Evolutionary conservation across 1,140 invertebrate species (phyloP), one percentile per base, ranked within the genome.

Genomic region (Coenobita brevimanus): DNA sequence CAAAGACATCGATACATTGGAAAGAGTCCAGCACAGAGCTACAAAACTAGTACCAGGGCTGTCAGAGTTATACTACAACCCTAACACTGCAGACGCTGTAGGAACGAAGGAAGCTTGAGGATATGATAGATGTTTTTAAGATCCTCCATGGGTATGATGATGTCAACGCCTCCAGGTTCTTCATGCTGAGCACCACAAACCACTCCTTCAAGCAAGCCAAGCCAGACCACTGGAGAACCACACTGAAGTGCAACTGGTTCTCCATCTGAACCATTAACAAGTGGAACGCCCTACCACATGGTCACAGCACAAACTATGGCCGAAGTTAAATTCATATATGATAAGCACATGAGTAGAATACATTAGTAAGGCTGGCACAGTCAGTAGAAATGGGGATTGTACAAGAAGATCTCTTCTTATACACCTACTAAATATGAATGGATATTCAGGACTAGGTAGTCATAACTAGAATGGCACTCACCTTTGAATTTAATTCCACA

Each of bases 371-470:
- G n/a, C 21, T n/a, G 21, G 21, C 30, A n/a, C 21, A 67, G 30
- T 10, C n/a, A 33, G 6, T n/a, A 33, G 30, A 33, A 33, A 8
- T n/a, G 64, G 64, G 64, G 30, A 67, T n/a, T 8, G 8, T n/a
- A 67, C 6, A 67, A 67, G 64, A 67, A 67, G 64, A 24, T 33
- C 8, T 50, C 46, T 50, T 50, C 64, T 67, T 67, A 67, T 67
- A 8, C 46, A 6, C 46, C 46, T 50, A 50, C 46, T 50, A 50
- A 50, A 8, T 8, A 50, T 50, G 46, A 50, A 6, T 50, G 17
- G 46, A 17, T 50, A 50, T 8, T 6, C 46, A 50, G 6, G 46
- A 50, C 46, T 50, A 50, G 6, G 17, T 50, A 50, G 46, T 6
- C 46, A 50, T n/a, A n/a, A n/a, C n/a, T n/a, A n/a, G n/a, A n/a